Evolutionary conservation across 2,797 vertebrate genomes (phyloP).

Genomic region (Rhabdophis nuchalis): DNA sequence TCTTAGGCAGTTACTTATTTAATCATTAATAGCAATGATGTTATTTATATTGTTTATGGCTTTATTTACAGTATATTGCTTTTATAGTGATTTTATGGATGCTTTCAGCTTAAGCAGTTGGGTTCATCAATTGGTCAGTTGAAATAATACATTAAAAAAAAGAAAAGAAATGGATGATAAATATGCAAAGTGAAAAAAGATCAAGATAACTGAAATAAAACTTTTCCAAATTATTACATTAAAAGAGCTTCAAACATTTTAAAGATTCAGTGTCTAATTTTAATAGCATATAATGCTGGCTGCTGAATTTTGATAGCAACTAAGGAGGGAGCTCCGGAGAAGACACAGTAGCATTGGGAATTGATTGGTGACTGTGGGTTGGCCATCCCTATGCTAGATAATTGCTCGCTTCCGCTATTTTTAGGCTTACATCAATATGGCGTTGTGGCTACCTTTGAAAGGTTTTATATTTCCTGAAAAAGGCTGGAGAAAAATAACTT

Average conservation of each 20-base stretch:
- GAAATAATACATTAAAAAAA: background rate
- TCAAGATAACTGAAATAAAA: background rate
- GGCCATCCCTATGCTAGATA: background rate
- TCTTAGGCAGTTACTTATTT: background rate
- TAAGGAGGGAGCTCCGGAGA: background rate
- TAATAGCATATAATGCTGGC: background rate
- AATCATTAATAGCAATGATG: background rate
- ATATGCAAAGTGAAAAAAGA: background rate
- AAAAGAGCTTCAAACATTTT: background rate
- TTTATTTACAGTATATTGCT: background rate
- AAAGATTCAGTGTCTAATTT: background rate
- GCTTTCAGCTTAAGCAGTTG: background rate
- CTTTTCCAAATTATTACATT: background rate
- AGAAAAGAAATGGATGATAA: background rate
- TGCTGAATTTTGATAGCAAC: background rate
- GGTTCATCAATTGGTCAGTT: background rate
- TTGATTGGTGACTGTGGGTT: background rate
- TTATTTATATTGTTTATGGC: background rate
- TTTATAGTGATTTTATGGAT: background rate
- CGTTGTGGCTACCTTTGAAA: conserved; percentile 11
- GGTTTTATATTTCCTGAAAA: background rate
- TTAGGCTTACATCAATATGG: background rate
- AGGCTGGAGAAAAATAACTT: background rate
- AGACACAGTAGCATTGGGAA: background rate
- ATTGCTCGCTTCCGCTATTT: background rate